Percentiles rank a stretch among this genome's conserved stretches.
phyloP scores from a whole-genome alignment of 2,888 invertebrate species.

The Agrochola circellaris region DNA sequence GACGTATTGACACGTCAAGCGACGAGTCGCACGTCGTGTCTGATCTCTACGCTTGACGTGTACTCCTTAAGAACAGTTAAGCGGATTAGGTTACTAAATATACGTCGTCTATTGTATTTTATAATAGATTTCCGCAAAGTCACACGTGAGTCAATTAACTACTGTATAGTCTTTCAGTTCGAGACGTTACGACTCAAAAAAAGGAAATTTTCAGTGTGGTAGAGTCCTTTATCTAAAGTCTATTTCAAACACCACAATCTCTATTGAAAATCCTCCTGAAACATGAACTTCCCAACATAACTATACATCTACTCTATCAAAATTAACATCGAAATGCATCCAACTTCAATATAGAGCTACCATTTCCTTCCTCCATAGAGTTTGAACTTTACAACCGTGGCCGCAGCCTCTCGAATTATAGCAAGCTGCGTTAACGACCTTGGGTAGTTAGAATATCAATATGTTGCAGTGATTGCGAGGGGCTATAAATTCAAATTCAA shows the following conservation, averaged over 20 bases:
- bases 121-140: no score
- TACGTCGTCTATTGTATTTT: no score
- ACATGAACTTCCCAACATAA: neutral
- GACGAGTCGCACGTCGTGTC: no score
- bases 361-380: slow-evolving; percentile 52
- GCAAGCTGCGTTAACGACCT: slow-evolving; percentile 46
- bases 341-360: slow-evolving; percentile 42
- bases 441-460: slow-evolving; percentile 46
- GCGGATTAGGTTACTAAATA: no score
- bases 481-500: slow-evolving; percentile 3
- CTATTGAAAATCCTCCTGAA: neutral
- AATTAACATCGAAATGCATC: slow-evolving; percentile 45
- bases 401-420: slow-evolving; percentile 35
- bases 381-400: slow-evolving; percentile 47
- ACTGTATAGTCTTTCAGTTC: neutral
- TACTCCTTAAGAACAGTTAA: no score
- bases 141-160: no score
- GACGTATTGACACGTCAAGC: no score
- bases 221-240: neutral
- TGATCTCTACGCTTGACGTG: no score
- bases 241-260: neutral
- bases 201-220: no score
- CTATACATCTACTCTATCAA: slow-evolving; percentile 16
- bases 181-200: neutral
- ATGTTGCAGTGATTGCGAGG: slow-evolving; percentile 15